Base-by-base conservation (phyloP, 2,888 invertebrate species). In the Lepidonotus clava region DNA sequence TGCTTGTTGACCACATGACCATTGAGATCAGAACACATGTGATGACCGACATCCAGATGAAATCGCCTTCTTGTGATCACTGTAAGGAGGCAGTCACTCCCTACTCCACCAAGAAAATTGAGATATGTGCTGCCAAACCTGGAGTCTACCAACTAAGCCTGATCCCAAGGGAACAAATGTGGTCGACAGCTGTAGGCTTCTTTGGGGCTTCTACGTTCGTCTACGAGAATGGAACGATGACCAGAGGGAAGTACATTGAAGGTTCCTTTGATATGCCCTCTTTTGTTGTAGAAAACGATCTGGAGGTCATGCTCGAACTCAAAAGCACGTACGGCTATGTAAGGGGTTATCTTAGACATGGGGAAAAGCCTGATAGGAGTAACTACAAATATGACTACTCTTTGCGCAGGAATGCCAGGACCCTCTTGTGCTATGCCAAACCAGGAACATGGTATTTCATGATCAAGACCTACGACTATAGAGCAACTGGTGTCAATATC, bases 91-190 rank as follows among this genome's bases (percentile, higher is more conserved):
- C 18, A 18, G 41, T 80, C 4, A 28, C 11, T 1, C 14, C 46
- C 5, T 80, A 80, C 28, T 28, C 28, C 14, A 32, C 80, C 32
- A 41, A 46, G 28, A 80, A 8, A 18, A 46, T 80, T 18, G 80
- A 80, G 14, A 1, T 80, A 11, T 80, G 80, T 18, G 6, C 14
- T 14, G 34, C 41, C 28, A 41, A 1, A 14, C 41, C 80, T 80
- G 80, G 80, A 1, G 41, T 80, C 80, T 80, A 80, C 51, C 46
- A 80, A 46, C 2, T 80, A n/a, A 51, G 80, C 46, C 14, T 80
- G 11, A n/a, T 18, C 1, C 80, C 80, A 46, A n/a, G 11, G 32
- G 46, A 46, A 18, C 46, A 80, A 0, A 80, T 80, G 80, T 46
- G 80, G 80, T 14, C 32, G 28, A 32, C 28, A 0, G 41, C 80